phyloP scores from a whole-genome alignment of 2,113 vertebrate species.

The cattle (Bos taurus) region DNA sequence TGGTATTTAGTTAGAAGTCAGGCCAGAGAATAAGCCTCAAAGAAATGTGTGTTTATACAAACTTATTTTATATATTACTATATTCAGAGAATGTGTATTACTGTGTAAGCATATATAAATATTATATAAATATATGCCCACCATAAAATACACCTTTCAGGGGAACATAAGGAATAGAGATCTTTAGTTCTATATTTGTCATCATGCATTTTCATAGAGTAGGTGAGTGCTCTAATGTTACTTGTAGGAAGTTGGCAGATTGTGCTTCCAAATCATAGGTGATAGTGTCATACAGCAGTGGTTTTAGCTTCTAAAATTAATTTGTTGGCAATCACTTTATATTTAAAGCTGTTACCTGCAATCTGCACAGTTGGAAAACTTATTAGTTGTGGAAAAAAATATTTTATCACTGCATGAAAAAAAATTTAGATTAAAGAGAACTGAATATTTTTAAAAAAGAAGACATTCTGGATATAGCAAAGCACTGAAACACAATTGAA shows the following conservation, averaged over 20 bases:
- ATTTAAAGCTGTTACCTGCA: background rate
- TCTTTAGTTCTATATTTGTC: background rate
- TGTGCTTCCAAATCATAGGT: background rate
- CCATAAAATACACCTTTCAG: background rate
- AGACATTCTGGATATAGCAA: background rate
- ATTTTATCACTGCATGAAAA: background rate
- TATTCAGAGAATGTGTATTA: background rate
- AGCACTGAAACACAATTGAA: background rate
- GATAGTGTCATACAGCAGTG: accelerated
- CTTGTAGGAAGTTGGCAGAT: background rate
- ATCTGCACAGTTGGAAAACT: background rate
- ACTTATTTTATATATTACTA: background rate
- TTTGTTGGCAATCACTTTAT: background rate
- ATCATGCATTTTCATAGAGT: background rate
- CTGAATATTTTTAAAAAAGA: background rate
- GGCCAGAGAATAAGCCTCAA: background rate
- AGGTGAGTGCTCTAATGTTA: background rate
- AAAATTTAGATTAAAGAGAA: background rate
- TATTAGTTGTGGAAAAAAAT: background rate
- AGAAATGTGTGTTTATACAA: background rate
- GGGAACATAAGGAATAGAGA: background rate
- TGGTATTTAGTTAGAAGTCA: background rate
- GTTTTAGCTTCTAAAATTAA: background rate
- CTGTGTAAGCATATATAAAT: background rate
- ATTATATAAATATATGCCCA: background rate